Conservation (phyloP, 2,113 vertebrate species). For the Chaenogobius annularis region DNA sequence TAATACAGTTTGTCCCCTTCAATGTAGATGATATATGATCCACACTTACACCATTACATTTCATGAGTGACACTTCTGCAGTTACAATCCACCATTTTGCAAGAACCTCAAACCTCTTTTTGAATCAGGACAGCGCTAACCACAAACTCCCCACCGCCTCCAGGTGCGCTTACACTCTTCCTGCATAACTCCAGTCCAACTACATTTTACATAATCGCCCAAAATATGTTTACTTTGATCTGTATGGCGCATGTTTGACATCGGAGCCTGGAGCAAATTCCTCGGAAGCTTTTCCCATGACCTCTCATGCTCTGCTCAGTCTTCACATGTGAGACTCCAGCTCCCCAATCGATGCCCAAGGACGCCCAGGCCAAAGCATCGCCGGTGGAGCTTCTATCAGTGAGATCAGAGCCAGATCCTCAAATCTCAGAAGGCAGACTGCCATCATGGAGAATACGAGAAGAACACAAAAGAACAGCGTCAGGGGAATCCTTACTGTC, state of each 20-base stretch:
- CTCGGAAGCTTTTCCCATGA: conserved; percentile 61
- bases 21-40: not conserved
- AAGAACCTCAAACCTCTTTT: not conserved
- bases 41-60: not conserved
- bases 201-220: not conserved
- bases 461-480: conserved; percentile 22
- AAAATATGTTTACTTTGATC: conserved; percentile 11
- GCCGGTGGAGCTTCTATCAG: conserved; percentile 48
- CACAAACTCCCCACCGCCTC: not conserved
- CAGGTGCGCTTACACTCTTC: not conserved
- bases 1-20: too few species aligned
- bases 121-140: not conserved
- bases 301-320: conserved; percentile 46
- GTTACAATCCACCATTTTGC: not conserved
- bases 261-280: conserved; percentile 19
- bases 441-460: conserved; percentile 17
- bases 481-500: not conserved
- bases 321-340: conserved; percentile 23
- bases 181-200: not conserved
- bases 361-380: conserved; percentile 19
- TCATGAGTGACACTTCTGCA: not conserved
- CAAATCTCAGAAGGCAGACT: conserved; percentile 42
- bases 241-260: not conserved
- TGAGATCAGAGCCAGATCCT: conserved; percentile 35
- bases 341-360: conserved; percentile 41